Evolutionary conservation across 2,888 invertebrate genomes (phyloP).

Genomic region (Drosophila algonquin): DNA sequence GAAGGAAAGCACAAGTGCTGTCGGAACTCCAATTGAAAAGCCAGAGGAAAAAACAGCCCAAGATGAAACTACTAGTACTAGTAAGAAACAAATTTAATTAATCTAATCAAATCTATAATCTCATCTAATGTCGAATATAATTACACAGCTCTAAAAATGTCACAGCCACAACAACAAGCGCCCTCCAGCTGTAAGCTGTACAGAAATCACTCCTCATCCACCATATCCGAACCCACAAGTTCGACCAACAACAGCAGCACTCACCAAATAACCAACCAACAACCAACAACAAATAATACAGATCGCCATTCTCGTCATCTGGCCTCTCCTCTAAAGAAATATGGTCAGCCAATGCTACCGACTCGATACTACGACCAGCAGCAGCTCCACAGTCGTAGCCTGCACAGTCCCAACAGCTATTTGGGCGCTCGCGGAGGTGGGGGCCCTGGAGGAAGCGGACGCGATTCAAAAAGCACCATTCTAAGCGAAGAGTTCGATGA

Average conservation of each 20-base stretch:
- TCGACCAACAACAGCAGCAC: constrained; percentile 71
- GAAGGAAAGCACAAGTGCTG: constrained; percentile 78
- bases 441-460: constrained; percentile 72
- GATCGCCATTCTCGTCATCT: constrained; percentile 82
- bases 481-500: constrained; percentile 84
- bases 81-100: constrained; percentile 40
- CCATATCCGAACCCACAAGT: constrained; percentile 81
- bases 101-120: neutral
- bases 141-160: constrained; percentile 65
- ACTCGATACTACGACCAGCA: constrained; percentile 66
- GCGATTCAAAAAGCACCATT: constrained; percentile 83
- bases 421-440: constrained; percentile 65
- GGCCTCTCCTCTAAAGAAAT: constrained; percentile 82
- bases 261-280: constrained; percentile 53
- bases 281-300: constrained; percentile 32
- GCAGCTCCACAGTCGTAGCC: constrained; percentile 56
- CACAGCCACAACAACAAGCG: constrained; percentile 48
- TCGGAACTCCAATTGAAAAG: constrained; percentile 39
- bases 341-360: constrained; percentile 63
- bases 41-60: constrained; percentile 48
- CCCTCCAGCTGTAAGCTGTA: constrained; percentile 57
- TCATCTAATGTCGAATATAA: constrained; percentile 1
- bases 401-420: constrained; percentile 81
- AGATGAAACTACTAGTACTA: constrained; percentile 66
- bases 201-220: constrained; percentile 79